phyloP scores from a whole-genome alignment of 2,888 invertebrate species.

The Clivina fossor region DNA sequence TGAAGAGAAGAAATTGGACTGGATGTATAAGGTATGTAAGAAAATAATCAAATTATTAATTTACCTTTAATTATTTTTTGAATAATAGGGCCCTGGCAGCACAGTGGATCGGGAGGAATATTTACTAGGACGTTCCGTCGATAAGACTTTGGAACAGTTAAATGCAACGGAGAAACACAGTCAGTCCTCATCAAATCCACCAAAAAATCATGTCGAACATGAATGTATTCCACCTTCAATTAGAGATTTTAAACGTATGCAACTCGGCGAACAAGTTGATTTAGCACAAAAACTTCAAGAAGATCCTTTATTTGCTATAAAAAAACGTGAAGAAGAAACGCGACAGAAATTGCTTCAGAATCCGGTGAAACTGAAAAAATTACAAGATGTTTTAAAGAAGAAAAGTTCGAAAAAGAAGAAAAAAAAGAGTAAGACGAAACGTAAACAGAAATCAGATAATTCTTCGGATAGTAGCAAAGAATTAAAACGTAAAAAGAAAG shows the following conservation, averaged over 20 bases:
- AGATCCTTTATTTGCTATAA: conserved; percentile 88
- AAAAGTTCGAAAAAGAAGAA: conserved; percentile 58
- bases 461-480: conserved; percentile 44
- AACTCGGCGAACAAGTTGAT: conserved; percentile 63
- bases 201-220: conserved; percentile 70
- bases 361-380: conserved; percentile 84
- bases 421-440: conserved; percentile 52
- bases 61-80: conserved; percentile 9
- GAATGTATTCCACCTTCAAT: conserved; percentile 78
- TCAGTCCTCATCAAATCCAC: conserved; percentile 48
- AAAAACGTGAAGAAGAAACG: conserved; percentile 86
- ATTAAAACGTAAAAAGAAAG: conserved; percentile 46
- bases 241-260: conserved; percentile 53
- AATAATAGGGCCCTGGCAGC: conserved; percentile 59
- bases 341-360: conserved; percentile 83
- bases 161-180: conserved; percentile 60
- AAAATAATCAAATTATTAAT: conserved; percentile 10
- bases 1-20: conserved; percentile 69
- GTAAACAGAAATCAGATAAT: conserved; percentile 41
- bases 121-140: conserved; percentile 78
- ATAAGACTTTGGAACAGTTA: conserved; percentile 74
- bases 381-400: conserved; percentile 74
- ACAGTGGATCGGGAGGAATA: conserved; percentile 83
- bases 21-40: conserved; percentile 79
- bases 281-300: conserved; percentile 86